A percentile compares a stretch with the other conserved stretches of the same genome.
phyloP scores from a whole-genome alignment of 2,113 vertebrate genomes.

The Piaya cayana region DNA sequence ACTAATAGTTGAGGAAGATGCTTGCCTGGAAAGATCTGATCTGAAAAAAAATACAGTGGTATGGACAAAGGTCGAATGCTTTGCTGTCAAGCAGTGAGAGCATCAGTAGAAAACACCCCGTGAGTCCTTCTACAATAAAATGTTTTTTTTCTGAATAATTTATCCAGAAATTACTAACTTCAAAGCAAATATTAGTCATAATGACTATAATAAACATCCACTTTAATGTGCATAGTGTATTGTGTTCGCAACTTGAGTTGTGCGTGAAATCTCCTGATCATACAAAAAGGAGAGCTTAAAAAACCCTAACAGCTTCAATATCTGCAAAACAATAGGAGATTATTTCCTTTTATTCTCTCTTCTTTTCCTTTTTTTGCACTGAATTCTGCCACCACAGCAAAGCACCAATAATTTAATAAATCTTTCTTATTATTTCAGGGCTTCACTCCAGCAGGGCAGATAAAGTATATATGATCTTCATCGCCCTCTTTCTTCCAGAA shows the following conservation, averaged over 20 bases:
- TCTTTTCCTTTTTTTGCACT: background rate
- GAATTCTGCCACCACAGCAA: background rate
- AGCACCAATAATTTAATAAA: conserved; percentile 18
- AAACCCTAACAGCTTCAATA: background rate
- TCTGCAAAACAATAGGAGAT: background rate
- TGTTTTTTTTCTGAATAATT: background rate
- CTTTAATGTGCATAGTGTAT: background rate
- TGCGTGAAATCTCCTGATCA: background rate
- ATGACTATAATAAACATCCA: background rate
- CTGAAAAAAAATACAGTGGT: background rate
- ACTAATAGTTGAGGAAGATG: background rate
- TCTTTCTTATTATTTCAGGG: conserved; percentile 8
- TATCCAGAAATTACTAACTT: background rate
- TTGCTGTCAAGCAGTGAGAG: background rate
- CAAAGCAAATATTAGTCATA: background rate
- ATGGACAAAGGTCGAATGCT: background rate
- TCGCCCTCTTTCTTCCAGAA: background rate
- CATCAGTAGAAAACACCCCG: background rate
- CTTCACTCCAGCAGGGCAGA: conserved; percentile 20
- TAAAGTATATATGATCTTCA: conserved; percentile 17
- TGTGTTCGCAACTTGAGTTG: background rate
- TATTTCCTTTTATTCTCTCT: background rate
- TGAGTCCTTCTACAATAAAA: background rate
- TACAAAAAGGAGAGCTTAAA: background rate
- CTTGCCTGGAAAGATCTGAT: background rate